Conservation (phyloP, 2,113 vertebrate genomes). For the Regulus satrapa region DNA sequence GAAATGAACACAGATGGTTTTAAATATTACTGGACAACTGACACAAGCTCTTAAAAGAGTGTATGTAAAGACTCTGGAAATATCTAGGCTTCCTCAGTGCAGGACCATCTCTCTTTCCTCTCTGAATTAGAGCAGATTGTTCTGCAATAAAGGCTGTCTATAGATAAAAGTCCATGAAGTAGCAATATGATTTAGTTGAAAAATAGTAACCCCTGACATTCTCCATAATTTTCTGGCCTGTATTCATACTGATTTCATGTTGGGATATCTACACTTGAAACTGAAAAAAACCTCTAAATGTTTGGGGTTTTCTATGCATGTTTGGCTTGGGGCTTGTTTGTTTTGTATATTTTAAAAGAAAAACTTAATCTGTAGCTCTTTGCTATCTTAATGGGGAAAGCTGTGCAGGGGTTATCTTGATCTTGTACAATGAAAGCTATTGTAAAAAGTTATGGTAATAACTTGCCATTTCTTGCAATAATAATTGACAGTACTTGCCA, state of each 20-base stretch:
- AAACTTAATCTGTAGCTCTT: neutral
- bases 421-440: neutral
- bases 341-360: neutral
- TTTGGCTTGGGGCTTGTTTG: neutral
- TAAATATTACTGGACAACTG: neutral
- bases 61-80: neutral
- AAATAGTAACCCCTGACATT: neutral
- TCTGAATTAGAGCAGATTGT: neutral
- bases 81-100: neutral
- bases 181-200: neutral
- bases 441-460: too few relatives aligned
- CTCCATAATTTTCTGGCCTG: neutral
- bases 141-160: neutral
- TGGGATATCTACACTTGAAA: neutral
- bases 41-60: neutral
- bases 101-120: neutral
- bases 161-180: neutral
- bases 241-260: conserved; percentile 15
- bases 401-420: neutral
- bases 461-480: too few relatives aligned
- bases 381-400: neutral
- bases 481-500: too few relatives aligned
- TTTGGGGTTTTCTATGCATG: accelerated
- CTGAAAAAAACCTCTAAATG: neutral
- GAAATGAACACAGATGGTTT: neutral